A percentile compares a stretch with the other conserved stretches of the same genome.
phyloP scores from a whole-genome alignment of 1,140 invertebrate genomes.

The Heliconius hermathena region DNA sequence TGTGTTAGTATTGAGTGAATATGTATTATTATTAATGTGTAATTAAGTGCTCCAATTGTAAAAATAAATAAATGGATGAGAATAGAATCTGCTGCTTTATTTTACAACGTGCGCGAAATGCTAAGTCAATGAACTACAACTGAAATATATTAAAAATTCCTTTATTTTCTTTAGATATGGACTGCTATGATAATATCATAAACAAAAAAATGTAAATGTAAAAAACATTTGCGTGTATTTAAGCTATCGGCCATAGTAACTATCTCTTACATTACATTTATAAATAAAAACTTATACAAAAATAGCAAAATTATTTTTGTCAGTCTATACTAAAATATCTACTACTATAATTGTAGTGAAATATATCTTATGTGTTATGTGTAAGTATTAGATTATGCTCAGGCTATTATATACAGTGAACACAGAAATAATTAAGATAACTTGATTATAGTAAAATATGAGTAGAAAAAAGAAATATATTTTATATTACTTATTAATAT shows the following conservation, averaged over 20 bases:
- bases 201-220: neutral
- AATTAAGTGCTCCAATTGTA: too few relatives aligned
- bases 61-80: too few relatives aligned
- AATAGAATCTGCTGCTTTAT: neutral
- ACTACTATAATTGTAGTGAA: neutral
- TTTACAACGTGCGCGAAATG: neutral
- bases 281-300: neutral
- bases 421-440: too few relatives aligned
- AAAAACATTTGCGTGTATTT: neutral
- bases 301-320: neutral
- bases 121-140: neutral
- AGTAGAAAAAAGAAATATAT: too few relatives aligned
- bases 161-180: slow-evolving; percentile 6
- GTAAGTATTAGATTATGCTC: too few relatives aligned
- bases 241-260: neutral
- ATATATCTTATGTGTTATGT: too few relatives aligned
- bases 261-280: slow-evolving; percentile 2
- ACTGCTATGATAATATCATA: neutral
- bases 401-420: too few relatives aligned
- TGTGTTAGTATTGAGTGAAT: too few relatives aligned
- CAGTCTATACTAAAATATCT: neutral
- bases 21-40: too few relatives aligned
- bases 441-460: too few relatives aligned
- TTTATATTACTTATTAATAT: too few relatives aligned
- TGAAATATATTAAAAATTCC: neutral